Conservation (phyloP, 1,140 invertebrate genomes). For the Leptinotarsa lineolata region DNA sequence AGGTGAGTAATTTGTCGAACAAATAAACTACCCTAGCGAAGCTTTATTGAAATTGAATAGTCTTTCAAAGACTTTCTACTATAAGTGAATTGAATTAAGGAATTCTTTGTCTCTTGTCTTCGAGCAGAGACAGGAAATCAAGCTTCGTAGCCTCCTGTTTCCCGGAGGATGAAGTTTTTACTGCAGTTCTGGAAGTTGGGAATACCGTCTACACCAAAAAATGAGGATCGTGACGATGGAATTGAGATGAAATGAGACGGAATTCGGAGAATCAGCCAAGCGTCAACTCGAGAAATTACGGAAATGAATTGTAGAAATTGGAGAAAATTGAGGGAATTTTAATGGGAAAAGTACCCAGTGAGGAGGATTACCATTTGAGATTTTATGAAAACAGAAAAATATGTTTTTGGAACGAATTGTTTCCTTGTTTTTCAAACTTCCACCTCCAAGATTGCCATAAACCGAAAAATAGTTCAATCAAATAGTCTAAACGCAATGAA, state of each 20-base stretch:
- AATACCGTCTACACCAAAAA: conserved; percentile 41
- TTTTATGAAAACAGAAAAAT: no score
- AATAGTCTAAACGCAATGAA: no score
- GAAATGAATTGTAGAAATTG: conserved; percentile 44
- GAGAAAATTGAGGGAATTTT: not conserved
- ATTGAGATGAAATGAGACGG: conserved; percentile 51
- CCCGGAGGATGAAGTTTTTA: conserved; percentile 47
- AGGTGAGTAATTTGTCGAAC: conserved; percentile 11
- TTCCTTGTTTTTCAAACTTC: no score
- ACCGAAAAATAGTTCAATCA: no score
- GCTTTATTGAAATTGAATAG: conserved; percentile 26
- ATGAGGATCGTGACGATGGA: conserved; percentile 45
- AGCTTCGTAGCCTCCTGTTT: conserved; percentile 43
- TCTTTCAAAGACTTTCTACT: not conserved
- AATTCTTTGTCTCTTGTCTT: conserved; percentile 29
- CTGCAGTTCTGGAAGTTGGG: conserved; percentile 46
- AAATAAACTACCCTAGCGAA: not conserved
- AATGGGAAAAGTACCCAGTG: no score
- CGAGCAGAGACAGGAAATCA: conserved; percentile 37
- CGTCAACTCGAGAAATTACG: conserved; percentile 51
- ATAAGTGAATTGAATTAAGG: conserved; percentile 16
- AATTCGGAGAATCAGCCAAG: conserved; percentile 45
- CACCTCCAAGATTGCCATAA: no score
- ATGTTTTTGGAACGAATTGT: no score
- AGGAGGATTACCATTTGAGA: no score